phyloP scores from a whole-genome alignment of 2,113 vertebrate species.

The Thermophis baileyi region DNA sequence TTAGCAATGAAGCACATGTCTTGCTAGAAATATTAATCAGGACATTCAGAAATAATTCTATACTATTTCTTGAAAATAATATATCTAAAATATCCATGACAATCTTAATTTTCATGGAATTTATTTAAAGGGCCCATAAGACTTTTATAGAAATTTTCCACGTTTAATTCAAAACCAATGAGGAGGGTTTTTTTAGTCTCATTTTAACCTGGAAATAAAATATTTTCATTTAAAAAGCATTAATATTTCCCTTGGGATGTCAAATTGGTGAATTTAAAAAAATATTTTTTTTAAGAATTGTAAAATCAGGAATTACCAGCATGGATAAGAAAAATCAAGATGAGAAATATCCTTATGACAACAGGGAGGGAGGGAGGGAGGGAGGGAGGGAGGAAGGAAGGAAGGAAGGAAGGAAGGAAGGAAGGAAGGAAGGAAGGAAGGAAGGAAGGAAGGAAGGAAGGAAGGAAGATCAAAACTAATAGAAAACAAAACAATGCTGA shows the following conservation, averaged over 20 bases:
- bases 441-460: too few relatives aligned
- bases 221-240: slow-evolving; percentile 28
- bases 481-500: background rate
- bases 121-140: background rate
- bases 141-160: slow-evolving; percentile 13
- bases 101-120: slow-evolving; percentile 35
- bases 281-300: background rate
- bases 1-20: slow-evolving; percentile 52
- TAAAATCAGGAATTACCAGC: background rate
- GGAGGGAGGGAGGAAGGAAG: background rate
- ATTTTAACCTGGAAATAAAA: slow-evolving; percentile 24
- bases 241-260: background rate
- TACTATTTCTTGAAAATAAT: slow-evolving; percentile 41
- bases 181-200: background rate
- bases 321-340: background rate
- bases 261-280: slow-evolving; percentile 18
- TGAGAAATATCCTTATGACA: background rate
- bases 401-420: too few relatives aligned
- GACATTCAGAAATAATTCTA: slow-evolving; percentile 31
- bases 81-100: slow-evolving; percentile 20
- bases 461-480: background rate
- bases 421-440: too few relatives aligned
- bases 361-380: background rate
- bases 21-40: slow-evolving; percentile 40
- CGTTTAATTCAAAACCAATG: slow-evolving; percentile 28